phyloP scores from a whole-genome alignment of 2,113 vertebrate genomes.

The Oophaga pumilio region DNA sequence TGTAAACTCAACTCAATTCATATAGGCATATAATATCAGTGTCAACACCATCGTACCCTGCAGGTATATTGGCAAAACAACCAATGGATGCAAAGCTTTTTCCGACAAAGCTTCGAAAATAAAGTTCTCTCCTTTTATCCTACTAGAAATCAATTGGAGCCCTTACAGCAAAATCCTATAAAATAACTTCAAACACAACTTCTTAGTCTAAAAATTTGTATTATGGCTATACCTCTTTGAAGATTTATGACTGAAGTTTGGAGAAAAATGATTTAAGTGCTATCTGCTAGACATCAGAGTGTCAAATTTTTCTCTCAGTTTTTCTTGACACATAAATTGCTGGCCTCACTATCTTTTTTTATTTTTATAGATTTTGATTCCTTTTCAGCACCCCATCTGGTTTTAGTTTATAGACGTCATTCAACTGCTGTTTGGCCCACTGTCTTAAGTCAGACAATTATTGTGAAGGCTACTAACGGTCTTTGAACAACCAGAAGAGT shows the following conservation, averaged over 20 bases:
- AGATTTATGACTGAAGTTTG: conserved; percentile 97
- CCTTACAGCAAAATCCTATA: conserved; percentile 99
- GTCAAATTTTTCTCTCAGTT: conserved; percentile 94
- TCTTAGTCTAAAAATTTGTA: conserved; percentile 99
- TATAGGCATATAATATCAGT: conserved; percentile 92
- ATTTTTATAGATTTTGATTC: conserved; percentile 73
- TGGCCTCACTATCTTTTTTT: conserved; percentile 85
- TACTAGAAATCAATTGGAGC: conserved; percentile 99
- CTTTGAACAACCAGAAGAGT: conserved; percentile 5
- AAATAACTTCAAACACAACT: conserved; percentile 99
- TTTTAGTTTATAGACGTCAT: conserved; percentile 74
- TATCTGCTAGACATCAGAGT: conserved; percentile 97
- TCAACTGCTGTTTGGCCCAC: conserved; percentile 75
- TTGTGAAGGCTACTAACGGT: conserved; percentile 56
- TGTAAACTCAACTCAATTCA: conserved; percentile 89
- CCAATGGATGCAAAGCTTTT: conserved; percentile 99
- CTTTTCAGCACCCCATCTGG: conserved; percentile 84
- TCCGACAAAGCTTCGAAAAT: conserved; percentile 99
- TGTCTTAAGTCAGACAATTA: conserved; percentile 76
- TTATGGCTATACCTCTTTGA: conserved; percentile 99
- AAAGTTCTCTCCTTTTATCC: conserved; percentile 99
- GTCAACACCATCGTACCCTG: conserved; percentile 87
- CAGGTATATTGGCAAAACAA: conserved; percentile 93
- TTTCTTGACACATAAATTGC: conserved; percentile 96
- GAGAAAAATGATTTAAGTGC: conserved; percentile 99